Conservation (phyloP, 1,140 invertebrate genomes). For the Saxidomus purpurata region DNA sequence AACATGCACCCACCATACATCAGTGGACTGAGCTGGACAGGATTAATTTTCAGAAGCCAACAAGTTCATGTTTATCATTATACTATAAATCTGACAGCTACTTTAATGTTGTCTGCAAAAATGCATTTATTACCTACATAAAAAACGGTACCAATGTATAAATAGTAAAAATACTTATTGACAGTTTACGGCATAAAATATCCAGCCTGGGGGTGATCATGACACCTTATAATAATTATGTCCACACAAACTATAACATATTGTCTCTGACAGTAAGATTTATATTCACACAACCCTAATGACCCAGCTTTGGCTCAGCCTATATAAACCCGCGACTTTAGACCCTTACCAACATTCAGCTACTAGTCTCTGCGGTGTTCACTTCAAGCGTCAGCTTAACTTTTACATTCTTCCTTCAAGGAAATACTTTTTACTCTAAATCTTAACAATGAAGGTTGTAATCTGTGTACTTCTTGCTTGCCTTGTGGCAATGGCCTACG, state of each 20-base stretch:
- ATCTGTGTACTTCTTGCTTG: slow-evolving; percentile 36
- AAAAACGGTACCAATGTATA: background rate
- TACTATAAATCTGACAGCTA: background rate
- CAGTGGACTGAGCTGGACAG: background rate
- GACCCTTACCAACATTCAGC: background rate
- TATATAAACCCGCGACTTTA: background rate
- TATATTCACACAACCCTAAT: background rate
- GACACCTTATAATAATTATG: slow-evolving; percentile 23
- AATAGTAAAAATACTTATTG: slow-evolving; percentile 57
- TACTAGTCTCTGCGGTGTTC: background rate
- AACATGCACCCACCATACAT: background rate
- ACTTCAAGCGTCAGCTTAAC: background rate
- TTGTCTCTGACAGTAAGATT: background rate
- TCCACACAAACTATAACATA: background rate
- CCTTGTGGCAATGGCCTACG: background rate
- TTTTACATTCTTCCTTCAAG: background rate
- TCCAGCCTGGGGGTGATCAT: background rate
- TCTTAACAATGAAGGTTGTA: background rate
- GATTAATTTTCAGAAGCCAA: background rate
- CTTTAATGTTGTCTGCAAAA: background rate
- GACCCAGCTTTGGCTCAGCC: background rate
- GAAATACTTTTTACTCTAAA: background rate
- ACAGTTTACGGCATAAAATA: background rate
- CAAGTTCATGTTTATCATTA: background rate
- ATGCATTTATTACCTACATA: background rate